Evolutionary conservation across 2,113 vertebrate genomes (phyloP), one percentile per base, ranked within the genome.

Genomic region (Prunella himalayana): DNA sequence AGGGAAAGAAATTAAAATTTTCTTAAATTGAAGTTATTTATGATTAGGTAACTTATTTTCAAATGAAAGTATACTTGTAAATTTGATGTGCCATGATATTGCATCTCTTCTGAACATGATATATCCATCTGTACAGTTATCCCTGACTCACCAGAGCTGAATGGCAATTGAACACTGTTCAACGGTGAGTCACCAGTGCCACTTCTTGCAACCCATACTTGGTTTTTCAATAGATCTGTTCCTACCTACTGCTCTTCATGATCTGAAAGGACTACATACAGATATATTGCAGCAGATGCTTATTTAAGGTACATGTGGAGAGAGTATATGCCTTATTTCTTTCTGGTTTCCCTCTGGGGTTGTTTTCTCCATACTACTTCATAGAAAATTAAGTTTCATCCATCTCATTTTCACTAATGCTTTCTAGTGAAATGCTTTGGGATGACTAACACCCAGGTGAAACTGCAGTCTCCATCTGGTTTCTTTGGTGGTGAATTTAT

Each of bases 1-100:
- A 95, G 80, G 77, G 69, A 56, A 81, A 92, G 47, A 69, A 82
- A 84, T 95, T 85, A 49, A 91, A 81, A 51, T 57, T 91, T 92
- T 93, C 66, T 94, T 10, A 88, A 87, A 69, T 30, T 2, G 79
- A 82, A 63, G 35, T 92, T 72, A 89, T 95, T 88, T 72, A 41
- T 59, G 10, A 59, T 49, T 33, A 78, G 57, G 11, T 76, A 82
- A 31, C 19, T 30, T 80, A 37, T 54, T 91, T 94, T 69, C 16
- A 72, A 85, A 79, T 63, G 2, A 88, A 82, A 85, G 42, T 41
- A 27, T 13, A 42, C 16, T 61, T 69, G 15, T 39, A 80, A 47
- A 81, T 79, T 66, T 91, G 12, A 24, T 35, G 5, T 82, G 13
- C 24, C 20, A 41, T 47, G n/a, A n/a, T 70, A 88, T 65, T 66